Base-by-base conservation (phyloP, 2,113 vertebrate species). In the Lethenteron reissneri region DNA sequence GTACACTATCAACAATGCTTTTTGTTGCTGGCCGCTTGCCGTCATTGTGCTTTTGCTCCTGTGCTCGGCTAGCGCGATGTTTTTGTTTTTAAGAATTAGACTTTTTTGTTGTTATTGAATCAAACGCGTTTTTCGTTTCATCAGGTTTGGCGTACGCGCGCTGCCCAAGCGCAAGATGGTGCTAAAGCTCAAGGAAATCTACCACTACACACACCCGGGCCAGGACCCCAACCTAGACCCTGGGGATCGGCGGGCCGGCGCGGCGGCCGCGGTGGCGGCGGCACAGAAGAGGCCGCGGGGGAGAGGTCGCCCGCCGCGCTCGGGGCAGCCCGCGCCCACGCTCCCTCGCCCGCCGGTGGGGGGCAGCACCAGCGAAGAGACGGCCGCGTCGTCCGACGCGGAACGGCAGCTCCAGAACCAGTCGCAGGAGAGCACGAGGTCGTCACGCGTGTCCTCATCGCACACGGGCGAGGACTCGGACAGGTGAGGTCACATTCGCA, bases 171-270 rank as follows among this genome's bases (percentile, higher is more conserved):
- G 83, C 72, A 85, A 94, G 81, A 99, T 99, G 94, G 81, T 99
- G 74, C 79, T 91, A 73, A 97, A 92, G 75, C 83, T 99, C 80
- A 95, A 88, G 81, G 88, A 99, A 83, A 96, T 97, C 77, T 90
- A 95, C 79, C 85, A 88, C 74, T 95, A 92, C 75, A 97, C 91
- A 21, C 94, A 95, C 78, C 86, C 41, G 79, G 80, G 81, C 84
- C 2, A 57, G 76, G 78, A 83, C 80, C 78, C 88, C 88, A 0
- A 17, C 25, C 8, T 17, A 8, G n/a, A 68, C 64, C 14, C 60
- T 64, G 14, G 64, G 64, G 25, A 25, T 68, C 64, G n/a, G 64
- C 64, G 9, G 11, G 11, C 64, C 9, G n/a, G 64, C 25, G n/a
- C 64, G 64, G 1, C 64, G 21, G 25, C n/a, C n/a, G n/a, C n/a